Percentiles rank a stretch among this genome's conserved stretches.
Evolutionary conservation across 1,140 invertebrate species (phyloP).

Genomic region (Bombus balteatus): DNA sequence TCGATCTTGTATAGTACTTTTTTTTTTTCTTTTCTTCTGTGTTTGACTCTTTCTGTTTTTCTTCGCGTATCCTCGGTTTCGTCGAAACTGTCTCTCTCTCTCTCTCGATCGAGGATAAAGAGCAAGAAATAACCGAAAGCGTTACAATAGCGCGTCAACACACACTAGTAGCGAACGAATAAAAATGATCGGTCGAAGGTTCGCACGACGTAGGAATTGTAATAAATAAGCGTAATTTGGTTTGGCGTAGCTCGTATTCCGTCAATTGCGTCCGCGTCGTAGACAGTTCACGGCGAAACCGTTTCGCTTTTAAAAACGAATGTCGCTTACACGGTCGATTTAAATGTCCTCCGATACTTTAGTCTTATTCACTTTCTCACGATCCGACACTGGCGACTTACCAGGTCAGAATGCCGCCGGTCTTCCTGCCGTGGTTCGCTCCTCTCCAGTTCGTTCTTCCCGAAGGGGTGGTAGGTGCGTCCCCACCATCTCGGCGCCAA

Average conservation of each 20-base stretch:
- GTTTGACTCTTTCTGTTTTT: not conserved
- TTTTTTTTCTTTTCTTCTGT: too few species aligned
- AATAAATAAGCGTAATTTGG: conserved; percentile 63
- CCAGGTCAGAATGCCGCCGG: conserved; percentile 79
- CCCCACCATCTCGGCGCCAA: conserved; percentile 52
- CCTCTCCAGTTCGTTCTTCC: conserved; percentile 21
- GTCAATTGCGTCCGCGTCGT: not conserved
- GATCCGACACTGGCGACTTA: conserved; percentile 80
- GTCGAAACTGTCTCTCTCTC: not conserved
- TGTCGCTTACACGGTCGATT: conserved; percentile 47
- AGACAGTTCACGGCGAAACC: conserved; percentile 3
- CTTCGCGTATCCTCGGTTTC: not conserved
- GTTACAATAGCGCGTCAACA: too few species aligned
- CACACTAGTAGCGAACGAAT: conserved; percentile 33
- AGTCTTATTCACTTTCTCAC: conserved; percentile 60
- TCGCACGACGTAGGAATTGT: conserved; percentile 3
- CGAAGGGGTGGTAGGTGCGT: conserved; percentile 55
- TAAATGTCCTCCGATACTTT: conserved; percentile 61
- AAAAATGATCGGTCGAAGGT: not conserved
- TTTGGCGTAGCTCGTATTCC: not conserved
- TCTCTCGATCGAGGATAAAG: not conserved
- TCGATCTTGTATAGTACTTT: not conserved
- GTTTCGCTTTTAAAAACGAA: conserved; percentile 15
- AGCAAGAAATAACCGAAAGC: not conserved
- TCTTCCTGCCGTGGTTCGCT: conserved; percentile 19